phyloP scores from a whole-genome alignment of 2,888 invertebrate species.

The Yponomeuta plumbellus region DNA sequence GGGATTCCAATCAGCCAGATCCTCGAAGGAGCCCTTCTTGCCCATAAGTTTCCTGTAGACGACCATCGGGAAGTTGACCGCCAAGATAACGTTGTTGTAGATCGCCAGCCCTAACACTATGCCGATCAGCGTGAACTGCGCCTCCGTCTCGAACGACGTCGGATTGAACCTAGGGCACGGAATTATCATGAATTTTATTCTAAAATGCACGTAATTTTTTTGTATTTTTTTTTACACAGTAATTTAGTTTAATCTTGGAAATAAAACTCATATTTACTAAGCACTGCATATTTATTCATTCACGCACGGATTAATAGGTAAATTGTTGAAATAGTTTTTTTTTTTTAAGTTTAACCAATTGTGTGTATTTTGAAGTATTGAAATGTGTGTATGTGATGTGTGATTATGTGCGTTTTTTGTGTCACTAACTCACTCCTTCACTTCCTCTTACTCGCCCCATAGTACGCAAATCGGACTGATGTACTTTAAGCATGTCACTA shows the following conservation, averaged over 20 bases:
- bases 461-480: no score
- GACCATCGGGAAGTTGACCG: constrained; percentile 96
- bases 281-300: neutral
- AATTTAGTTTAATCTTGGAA: no score
- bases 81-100: constrained; percentile 96
- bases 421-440: no score
- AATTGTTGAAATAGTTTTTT: no score
- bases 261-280: neutral
- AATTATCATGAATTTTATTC: neutral
- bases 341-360: no score
- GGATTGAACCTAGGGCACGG: constrained; percentile 89
- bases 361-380: no score
- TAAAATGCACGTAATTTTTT: neutral
- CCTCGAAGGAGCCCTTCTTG: constrained; percentile 90
- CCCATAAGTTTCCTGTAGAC: constrained; percentile 96
- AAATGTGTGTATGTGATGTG: no score
- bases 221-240: no score
- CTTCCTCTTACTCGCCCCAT: no score
- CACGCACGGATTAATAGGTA: no score
- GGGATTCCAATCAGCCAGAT: constrained; percentile 92
- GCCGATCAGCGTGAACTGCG: constrained; percentile 95
- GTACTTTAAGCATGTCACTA: no score
- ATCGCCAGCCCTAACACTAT: constrained; percentile 96
- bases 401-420: no score
- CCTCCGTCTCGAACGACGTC: constrained; percentile 94